Percentiles rank a stretch among this genome's conserved stretches.
These are phyloP conservation scores for Penaeus japonicus DNA, from an alignment of 1,140 invertebrate species.

Conservation along the genomic window DNA sequence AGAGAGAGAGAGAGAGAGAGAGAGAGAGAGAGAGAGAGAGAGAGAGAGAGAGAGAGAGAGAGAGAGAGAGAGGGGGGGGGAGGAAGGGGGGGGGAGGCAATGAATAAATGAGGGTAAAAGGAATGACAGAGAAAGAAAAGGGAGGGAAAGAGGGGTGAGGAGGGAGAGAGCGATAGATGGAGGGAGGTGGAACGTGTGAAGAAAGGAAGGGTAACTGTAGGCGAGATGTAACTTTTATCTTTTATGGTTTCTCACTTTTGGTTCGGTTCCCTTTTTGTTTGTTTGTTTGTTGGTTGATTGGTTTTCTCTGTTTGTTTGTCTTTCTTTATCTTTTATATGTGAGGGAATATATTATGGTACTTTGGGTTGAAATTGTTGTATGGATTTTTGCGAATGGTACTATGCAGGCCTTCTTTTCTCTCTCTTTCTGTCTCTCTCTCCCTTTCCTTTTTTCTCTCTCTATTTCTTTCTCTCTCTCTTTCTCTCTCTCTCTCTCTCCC, in stretches of 20 bases:
- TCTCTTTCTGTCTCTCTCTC: neutral
- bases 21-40: neutral
- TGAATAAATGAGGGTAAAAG: neutral
- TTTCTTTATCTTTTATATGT: too few species aligned
- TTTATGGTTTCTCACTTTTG: too few species aligned
- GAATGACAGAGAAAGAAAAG: neutral
- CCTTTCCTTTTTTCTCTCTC: neutral
- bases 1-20: neutral
- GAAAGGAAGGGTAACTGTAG: neutral
- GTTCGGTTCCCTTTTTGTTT: too few species aligned
- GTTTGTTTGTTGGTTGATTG: too few species aligned
- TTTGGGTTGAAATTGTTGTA: neutral
- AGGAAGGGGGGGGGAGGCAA: neutral
- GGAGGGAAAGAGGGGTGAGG: neutral
- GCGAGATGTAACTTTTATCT: too few species aligned
- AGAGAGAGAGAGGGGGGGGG: neutral
- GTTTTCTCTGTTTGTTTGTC: too few species aligned
- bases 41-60: neutral
- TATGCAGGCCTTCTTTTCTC: neutral
- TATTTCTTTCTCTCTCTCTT: neutral
- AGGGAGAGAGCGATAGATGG: slow-evolving; percentile 18
- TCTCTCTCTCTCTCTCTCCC: neutral
- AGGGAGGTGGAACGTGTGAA: neutral
- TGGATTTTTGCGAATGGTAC: neutral
- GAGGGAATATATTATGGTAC: neutral